A percentile compares a stretch with the other conserved stretches of the same genome.
Conservation (phyloP, 2,888 invertebrate species). For the Agrotis puta region DNA sequence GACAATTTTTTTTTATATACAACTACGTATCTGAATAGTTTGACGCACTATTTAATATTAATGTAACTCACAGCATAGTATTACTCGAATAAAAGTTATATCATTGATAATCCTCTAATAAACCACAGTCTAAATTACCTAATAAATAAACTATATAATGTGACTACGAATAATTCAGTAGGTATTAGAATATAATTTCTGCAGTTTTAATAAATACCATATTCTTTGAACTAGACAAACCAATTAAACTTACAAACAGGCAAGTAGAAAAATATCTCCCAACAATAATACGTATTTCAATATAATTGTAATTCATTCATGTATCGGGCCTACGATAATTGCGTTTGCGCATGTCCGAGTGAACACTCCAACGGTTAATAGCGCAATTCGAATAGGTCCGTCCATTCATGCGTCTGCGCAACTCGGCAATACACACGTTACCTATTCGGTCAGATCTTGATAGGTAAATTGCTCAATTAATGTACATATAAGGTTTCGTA, state of each 20-base stretch:
- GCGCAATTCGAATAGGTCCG: slow-evolving; percentile 62
- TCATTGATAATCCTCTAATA: neutral
- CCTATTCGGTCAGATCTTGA: slow-evolving; percentile 57
- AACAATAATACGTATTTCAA: slow-evolving; percentile 38
- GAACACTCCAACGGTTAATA: slow-evolving; percentile 71
- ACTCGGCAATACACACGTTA: slow-evolving; percentile 41
- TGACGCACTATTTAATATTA: neutral
- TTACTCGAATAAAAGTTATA: neutral
- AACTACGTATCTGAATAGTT: slow-evolving; percentile 24
- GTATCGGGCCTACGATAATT: slow-evolving; percentile 62
- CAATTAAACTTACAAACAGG: neutral
- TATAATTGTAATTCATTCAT: slow-evolving; percentile 66
- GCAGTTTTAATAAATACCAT: too few species aligned
- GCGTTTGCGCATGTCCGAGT: slow-evolving; percentile 59
- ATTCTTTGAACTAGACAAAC: too few species aligned
- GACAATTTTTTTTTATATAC: slow-evolving; percentile 75
- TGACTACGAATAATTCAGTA: neutral
- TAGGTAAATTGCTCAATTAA: slow-evolving; percentile 65
- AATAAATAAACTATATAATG: neutral
- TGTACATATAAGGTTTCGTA: slow-evolving; percentile 44
- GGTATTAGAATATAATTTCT: neutral
- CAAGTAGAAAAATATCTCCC: slow-evolving; percentile 17
- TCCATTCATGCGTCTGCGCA: slow-evolving; percentile 67
- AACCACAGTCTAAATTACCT: neutral
- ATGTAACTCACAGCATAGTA: neutral